These are phyloP conservation scores for Myotis findleyi DNA, from an alignment of 2,797 vertebrate genomes.

Conservation along the genomic window DNA sequence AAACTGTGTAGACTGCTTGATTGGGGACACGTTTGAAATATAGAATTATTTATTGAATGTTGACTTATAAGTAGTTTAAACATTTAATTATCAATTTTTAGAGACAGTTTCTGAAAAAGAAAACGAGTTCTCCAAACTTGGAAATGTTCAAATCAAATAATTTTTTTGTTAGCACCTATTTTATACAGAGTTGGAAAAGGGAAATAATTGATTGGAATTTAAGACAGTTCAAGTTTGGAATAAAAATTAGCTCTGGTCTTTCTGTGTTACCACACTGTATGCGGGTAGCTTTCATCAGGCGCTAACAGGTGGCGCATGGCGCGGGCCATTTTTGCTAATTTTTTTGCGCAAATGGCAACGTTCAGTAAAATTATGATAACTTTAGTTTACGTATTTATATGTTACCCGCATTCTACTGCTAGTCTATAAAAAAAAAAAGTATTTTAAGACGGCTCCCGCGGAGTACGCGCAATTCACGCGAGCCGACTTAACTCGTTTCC, in stretches of 20 bases:
- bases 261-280: too few species aligned
- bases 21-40: neutral
- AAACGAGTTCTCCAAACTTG: constrained; percentile 11
- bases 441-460: too few species aligned
- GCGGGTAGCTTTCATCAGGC: too few species aligned
- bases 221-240: constrained; percentile 29
- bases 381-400: too few species aligned
- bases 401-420: too few species aligned
- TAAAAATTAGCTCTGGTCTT: constrained; percentile 55
- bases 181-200: neutral
- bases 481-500: too few species aligned
- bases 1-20: neutral
- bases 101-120: neutral
- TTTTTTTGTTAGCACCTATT: constrained; percentile 28
- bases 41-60: neutral
- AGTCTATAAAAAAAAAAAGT: too few species aligned
- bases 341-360: too few species aligned
- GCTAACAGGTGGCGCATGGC: too few species aligned
- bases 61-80: neutral
- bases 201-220: neutral
- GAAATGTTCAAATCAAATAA: constrained; percentile 29
- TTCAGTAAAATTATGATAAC: too few species aligned
- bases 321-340: too few species aligned
- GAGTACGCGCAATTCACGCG: too few species aligned
- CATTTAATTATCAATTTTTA: constrained; percentile 28